Conservation (phyloP, 2,797 vertebrate species). For the Thaleichthys pacificus region DNA sequence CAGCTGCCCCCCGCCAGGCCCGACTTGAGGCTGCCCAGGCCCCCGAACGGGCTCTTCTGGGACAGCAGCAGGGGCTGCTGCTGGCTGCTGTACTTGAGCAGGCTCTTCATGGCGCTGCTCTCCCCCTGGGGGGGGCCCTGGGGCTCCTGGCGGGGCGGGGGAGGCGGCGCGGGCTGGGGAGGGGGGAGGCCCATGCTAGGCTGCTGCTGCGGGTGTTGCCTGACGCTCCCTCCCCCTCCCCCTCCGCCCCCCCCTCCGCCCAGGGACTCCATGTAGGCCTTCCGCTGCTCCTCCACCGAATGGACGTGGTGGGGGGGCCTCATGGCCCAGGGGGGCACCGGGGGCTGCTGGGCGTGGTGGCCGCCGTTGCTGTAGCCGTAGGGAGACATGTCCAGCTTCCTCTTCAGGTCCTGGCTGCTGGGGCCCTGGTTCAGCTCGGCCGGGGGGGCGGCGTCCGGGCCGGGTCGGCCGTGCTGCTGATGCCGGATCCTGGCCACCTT, state of each 20-base stretch:
- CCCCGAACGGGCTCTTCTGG: constrained; percentile 88
- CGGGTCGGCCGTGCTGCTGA: constrained; percentile 85
- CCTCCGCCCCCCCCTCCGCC: constrained; percentile 70
- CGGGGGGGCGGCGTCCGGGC: constrained; percentile 64
- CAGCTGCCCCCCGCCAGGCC: constrained; percentile 85
- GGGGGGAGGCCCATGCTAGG: constrained; percentile 67
- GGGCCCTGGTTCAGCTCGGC: constrained; percentile 66
- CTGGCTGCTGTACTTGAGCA: constrained; percentile 95
- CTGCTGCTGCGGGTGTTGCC: constrained; percentile 40
- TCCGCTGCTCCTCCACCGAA: constrained; percentile 79
- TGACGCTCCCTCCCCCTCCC: constrained; percentile 53
- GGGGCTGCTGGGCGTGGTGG: constrained; percentile 73
- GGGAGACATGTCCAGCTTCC: constrained; percentile 84
- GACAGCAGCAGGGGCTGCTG: constrained; percentile 83
- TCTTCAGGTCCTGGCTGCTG: constrained; percentile 79
- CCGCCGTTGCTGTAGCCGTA: constrained; percentile 77
- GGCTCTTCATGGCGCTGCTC: constrained; percentile 91
- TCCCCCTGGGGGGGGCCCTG: constrained; percentile 77
- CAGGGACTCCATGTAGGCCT: constrained; percentile 87
- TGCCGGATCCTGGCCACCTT: constrained; percentile 95
- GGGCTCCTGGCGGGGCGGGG: constrained; percentile 62
- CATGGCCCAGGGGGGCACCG: constrained; percentile 76
- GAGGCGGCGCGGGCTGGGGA: constrained; percentile 63
- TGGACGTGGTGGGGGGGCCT: constrained; percentile 81
- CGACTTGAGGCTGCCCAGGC: constrained; percentile 85